Evolutionary conservation across 2,797 vertebrate genomes (phyloP), one percentile per base, ranked within the genome.

Genomic region (Huso huso): DNA sequence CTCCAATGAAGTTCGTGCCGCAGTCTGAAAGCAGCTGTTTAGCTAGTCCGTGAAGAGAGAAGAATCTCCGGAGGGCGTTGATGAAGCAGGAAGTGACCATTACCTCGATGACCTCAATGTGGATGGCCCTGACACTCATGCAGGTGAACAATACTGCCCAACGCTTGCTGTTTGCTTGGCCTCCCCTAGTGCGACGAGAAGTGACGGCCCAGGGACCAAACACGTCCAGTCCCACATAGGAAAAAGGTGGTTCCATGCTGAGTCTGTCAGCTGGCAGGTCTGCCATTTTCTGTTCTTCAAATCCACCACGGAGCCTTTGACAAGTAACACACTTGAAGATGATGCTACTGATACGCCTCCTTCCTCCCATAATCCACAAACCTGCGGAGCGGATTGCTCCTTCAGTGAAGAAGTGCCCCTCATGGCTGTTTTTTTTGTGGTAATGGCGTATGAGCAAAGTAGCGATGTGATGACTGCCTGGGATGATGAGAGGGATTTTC

Each of bases 121-220:
- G 62, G 3, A 71, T 52, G 55, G 66, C 66, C 51, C 48, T 18
- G 57, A 61, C 52, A 15, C 49, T 37, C 57, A 68, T 7, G 51
- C 66, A 70, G 12, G 72, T 68, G 15, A 71, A 71, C 9, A 73
- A 50, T 7, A 73, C 70, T 50, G 72, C 66, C 70, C 70, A 74
- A 6, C 66, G 49, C 59, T 74, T 74, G 49, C 65, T 69, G 12
- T 66, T 59, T 50, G 52, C 66, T 18, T 13, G 13, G 9, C 72
- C 62, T 1, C 72, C 72, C 50, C 66, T n/a, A 11, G 71, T 69
- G 6, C n/a, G 15, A 8, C 63, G 6, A 10, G 67, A 8, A 48
- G 7, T 18, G 11, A 72, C 55, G 12, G 5, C 55, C 63, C 71
- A 69, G 11, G 68, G 67, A 2, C 71, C 67, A 51, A 70, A 64